Conservation (phyloP, 2,888 invertebrate genomes). For the Selenia dentaria region DNA sequence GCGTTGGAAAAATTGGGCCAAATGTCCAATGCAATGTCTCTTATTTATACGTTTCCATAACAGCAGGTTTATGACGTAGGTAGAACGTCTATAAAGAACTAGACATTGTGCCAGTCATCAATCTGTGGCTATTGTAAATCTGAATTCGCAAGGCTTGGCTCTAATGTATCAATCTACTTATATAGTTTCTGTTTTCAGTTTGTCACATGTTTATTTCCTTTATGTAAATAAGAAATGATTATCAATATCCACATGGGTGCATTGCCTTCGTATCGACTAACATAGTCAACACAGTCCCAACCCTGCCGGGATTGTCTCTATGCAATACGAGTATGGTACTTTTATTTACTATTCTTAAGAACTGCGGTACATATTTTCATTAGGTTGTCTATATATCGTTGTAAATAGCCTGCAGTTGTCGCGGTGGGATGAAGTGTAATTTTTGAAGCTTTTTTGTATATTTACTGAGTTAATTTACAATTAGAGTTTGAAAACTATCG, state of each 20-base stretch:
- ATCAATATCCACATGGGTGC: constrained; percentile 1
- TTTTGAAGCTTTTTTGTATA: no score
- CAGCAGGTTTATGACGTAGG: constrained; percentile 14
- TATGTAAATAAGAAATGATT: background rate
- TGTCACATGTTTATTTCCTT: constrained; percentile 2
- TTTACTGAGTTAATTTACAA: no score
- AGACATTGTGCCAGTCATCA: constrained; percentile 26
- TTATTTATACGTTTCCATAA: constrained; percentile 26
- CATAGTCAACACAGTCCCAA: no score
- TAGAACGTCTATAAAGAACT: constrained; percentile 14
- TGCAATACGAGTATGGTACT: no score
- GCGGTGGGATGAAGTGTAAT: no score
- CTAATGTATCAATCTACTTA: constrained; percentile 12
- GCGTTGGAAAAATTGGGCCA: constrained; percentile 33
- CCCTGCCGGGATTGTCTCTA: no score
- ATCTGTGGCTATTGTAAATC: constrained; percentile 23
- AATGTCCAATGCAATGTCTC: constrained; percentile 22
- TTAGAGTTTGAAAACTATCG: no score
- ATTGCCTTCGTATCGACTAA: no score
- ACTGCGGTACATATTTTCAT: no score
- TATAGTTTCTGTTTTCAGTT: background rate
- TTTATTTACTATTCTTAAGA: no score
- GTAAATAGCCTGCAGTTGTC: no score
- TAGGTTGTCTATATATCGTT: no score
- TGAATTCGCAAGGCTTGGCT: constrained; percentile 25